Conservation (phyloP, 2,888 invertebrate genomes). For the Cepaea hortensis region DNA sequence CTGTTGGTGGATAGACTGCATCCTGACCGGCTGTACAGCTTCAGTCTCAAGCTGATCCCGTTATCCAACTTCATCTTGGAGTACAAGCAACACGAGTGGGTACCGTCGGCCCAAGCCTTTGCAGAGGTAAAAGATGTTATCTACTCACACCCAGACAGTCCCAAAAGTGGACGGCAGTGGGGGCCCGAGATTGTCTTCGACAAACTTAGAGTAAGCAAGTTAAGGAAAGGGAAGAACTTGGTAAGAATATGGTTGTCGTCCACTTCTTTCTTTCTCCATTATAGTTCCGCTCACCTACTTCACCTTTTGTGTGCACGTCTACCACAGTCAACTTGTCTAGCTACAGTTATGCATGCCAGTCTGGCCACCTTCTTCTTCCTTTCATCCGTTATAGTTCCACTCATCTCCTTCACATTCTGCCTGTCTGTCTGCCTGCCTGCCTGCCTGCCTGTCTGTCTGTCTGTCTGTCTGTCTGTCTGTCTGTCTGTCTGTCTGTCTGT, state of each 20-base stretch:
- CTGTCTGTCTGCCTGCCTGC: no score
- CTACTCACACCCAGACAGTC: slow-evolving; percentile 41
- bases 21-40: slow-evolving; percentile 51
- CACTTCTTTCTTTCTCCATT: background rate
- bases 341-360: no score
- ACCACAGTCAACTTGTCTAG: no score
- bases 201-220: slow-evolving; percentile 25
- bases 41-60: slow-evolving; percentile 55
- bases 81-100: slow-evolving; percentile 32
- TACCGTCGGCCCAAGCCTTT: background rate
- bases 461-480: no score
- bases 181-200: slow-evolving; percentile 19
- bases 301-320: no score
- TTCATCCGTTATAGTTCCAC: no score
- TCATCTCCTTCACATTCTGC: no score
- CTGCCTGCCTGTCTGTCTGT: no score
- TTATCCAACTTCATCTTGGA: slow-evolving; percentile 11
- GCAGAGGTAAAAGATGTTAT: background rate
- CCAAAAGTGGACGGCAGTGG: slow-evolving; percentile 25
- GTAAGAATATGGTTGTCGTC: background rate
- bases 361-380: no score
- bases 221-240: slow-evolving; percentile 35
- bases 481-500: no score
- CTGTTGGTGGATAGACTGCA: slow-evolving; percentile 55
- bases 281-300: background rate